Percentiles rank a stretch among this genome's conserved stretches.
Evolutionary conservation across 2,888 invertebrate species (phyloP).

Genomic region (Agriopis leucophaearia): DNA sequence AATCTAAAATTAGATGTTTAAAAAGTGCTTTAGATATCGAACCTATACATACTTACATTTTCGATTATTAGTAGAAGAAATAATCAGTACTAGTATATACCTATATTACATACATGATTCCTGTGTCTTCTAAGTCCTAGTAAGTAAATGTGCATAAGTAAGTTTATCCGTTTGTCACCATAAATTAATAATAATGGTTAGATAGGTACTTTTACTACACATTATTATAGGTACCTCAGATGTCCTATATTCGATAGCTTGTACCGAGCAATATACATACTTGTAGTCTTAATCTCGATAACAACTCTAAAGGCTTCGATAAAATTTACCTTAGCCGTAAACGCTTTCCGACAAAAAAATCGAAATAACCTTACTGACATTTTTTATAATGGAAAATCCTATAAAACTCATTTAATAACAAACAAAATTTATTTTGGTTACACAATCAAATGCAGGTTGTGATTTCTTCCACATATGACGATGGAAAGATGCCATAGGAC

Average conservation of each 20-base stretch:
- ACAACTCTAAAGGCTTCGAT: neutral
- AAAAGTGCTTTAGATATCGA: neutral
- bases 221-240: too few relatives aligned
- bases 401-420: neutral
- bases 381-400: neutral
- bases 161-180: neutral
- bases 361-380: neutral
- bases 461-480: constrained; percentile 96
- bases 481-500: constrained; percentile 96
- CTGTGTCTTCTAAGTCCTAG: neutral
- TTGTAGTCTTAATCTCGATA: neutral
- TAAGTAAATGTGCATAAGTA: neutral
- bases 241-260: too few relatives aligned
- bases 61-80: neutral
- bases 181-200: neutral
- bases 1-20: too few relatives aligned
- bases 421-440: neutral
- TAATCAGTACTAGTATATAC: constrained; percentile 1
- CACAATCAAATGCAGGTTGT: constrained; percentile 72
- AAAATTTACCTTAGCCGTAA: too few relatives aligned
- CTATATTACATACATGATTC: neutral
- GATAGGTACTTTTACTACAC: neutral
- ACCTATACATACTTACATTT: neutral
- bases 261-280: too few relatives aligned
- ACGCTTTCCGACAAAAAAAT: neutral